These are phyloP conservation scores for Rattus norvegicus DNA, from an alignment of 2,113 vertebrate species.

Conservation along the genomic window DNA sequence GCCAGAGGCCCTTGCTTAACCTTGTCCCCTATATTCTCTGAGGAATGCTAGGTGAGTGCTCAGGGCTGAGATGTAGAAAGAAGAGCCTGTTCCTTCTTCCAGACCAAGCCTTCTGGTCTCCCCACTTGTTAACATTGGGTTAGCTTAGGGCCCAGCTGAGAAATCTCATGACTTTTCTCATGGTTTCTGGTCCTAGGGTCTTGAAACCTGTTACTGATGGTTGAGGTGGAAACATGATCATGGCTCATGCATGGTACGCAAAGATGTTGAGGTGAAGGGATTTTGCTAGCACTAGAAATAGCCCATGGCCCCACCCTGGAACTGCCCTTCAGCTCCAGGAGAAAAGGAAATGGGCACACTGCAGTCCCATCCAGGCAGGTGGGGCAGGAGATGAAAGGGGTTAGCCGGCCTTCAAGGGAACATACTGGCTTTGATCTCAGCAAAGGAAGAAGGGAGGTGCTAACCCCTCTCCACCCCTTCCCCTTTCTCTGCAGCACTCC, in stretches of 20 bases:
- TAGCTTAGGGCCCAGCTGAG: neutral
- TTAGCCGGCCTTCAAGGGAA: constrained; percentile 42
- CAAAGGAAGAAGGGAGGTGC: constrained; percentile 63
- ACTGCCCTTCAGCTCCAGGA: constrained; percentile 49
- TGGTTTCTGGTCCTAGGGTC: constrained; percentile 16
- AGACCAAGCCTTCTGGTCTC: constrained; percentile 7
- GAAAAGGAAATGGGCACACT: constrained; percentile 70
- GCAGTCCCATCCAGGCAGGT: constrained; percentile 69
- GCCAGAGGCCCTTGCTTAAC: constrained; percentile 45
- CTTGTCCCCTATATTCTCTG: neutral
- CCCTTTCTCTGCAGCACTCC: neutral
- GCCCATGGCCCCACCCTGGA: constrained; percentile 63
- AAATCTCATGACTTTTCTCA: constrained; percentile 53
- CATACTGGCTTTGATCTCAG: constrained; percentile 67
- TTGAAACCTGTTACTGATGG: constrained; percentile 51
- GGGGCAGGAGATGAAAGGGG: constrained; percentile 64
- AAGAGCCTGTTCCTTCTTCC: constrained; percentile 17
- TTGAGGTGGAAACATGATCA: constrained; percentile 67
- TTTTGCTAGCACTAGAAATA: constrained; percentile 75
- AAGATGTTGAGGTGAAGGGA: constrained; percentile 69
- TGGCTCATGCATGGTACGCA: neutral
- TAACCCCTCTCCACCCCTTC: constrained; percentile 33
- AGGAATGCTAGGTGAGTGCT: neutral
- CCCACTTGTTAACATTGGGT: constrained; percentile 12
- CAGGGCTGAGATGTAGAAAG: constrained; percentile 35